phyloP scores from a whole-genome alignment of 2,797 vertebrate species.

The Tympanoctomys barrerae region DNA sequence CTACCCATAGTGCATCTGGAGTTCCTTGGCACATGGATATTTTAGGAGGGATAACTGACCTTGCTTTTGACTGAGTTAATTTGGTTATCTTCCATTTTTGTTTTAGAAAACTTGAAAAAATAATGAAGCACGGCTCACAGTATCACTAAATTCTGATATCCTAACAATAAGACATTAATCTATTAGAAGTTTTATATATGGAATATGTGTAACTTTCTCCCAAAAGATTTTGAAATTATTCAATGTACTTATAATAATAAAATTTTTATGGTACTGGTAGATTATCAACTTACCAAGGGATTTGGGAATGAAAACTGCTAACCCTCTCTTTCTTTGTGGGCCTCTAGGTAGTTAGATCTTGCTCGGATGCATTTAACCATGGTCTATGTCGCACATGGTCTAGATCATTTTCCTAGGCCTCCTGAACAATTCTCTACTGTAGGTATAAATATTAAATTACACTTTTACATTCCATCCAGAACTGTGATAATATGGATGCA shows the following conservation, averaged over 20 bases:
- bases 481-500: slow-evolving; percentile 48
- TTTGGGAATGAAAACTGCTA: slow-evolving; percentile 57
- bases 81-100: not conserved
- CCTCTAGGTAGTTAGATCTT: not conserved
- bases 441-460: slow-evolving; percentile 39
- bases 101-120: slow-evolving; percentile 38
- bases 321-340: not conserved
- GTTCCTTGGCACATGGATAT: not conserved
- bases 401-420: not conserved
- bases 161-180: slow-evolving; percentile 3
- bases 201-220: not conserved
- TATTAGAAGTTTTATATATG: not conserved
- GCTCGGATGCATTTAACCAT: not conserved
- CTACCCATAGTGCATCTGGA: not conserved
- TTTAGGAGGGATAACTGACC: not conserved
- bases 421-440: not conserved
- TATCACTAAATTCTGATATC: slow-evolving; percentile 35
- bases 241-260: not conserved
- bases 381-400: not conserved
- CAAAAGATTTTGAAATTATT: slow-evolving; percentile 51
- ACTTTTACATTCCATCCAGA: slow-evolving; percentile 1
- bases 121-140: not conserved
- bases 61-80: not conserved
- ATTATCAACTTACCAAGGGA: slow-evolving; percentile 15
- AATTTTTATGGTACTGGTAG: not conserved